These are phyloP conservation scores for Papio anubis DNA, from an alignment of 2,113 vertebrate genomes.

Conservation along the genomic window DNA sequence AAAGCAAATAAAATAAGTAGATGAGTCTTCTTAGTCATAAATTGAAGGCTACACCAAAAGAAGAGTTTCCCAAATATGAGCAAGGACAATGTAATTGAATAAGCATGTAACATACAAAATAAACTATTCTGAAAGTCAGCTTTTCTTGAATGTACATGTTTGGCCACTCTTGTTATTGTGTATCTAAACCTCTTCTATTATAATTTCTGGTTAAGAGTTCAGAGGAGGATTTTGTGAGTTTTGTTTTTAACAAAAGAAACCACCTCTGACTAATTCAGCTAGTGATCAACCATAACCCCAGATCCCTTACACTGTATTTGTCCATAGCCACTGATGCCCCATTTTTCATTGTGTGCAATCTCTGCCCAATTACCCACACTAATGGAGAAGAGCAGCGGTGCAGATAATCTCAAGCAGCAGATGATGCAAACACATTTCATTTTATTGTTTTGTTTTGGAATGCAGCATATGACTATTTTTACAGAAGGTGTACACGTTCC, in stretches of 20 bases:
- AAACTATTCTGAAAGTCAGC: background rate
- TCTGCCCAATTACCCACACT: background rate
- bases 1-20: background rate
- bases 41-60: background rate
- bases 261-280: background rate
- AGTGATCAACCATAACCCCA: background rate
- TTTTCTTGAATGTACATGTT: background rate
- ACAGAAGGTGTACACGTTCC: background rate
- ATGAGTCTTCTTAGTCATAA: background rate
- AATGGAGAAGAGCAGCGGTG: background rate
- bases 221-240: background rate
- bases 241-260: background rate
- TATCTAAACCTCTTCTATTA: background rate
- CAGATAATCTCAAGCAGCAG: background rate
- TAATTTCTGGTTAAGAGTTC: background rate
- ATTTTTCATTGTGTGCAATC: background rate
- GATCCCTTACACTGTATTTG: background rate
- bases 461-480: background rate
- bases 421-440: background rate
- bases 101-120: background rate
- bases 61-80: background rate
- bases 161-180: background rate
- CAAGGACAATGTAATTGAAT: background rate
- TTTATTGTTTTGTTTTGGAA: background rate
- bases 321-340: background rate